Evolutionary conservation across 2,888 invertebrate species (phyloP).

Genomic region (Apodemia duryi): DNA sequence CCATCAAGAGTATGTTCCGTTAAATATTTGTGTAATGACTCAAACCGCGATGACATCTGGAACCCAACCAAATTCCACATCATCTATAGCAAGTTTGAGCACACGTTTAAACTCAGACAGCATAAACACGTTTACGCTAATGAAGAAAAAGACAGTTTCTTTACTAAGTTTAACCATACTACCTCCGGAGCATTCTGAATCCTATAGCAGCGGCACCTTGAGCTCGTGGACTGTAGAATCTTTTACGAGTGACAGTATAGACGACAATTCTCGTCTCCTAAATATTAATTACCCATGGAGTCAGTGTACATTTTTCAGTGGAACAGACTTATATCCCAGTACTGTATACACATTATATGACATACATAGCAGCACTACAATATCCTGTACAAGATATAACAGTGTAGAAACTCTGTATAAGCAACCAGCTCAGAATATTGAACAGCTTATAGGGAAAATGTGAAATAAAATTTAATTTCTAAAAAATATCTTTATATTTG

Average conservation of each 20-base stretch:
- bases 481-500: constrained; percentile 3
- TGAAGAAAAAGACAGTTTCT: neutral
- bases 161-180: constrained; percentile 1
- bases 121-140: constrained; percentile 27
- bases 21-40: neutral
- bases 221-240: constrained; percentile 49
- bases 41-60: constrained; percentile 32
- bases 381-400: neutral
- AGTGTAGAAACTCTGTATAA: neutral
- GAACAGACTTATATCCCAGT: constrained; percentile 45
- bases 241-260: constrained; percentile 35
- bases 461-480: neutral
- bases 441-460: neutral
- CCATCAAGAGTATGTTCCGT: neutral
- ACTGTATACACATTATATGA: constrained; percentile 36
- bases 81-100: constrained; percentile 32
- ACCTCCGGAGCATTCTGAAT: neutral
- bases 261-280: constrained; percentile 23
- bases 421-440: neutral
- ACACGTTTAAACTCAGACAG: constrained; percentile 23
- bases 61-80: constrained; percentile 25
- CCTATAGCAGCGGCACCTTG: constrained; percentile 23
- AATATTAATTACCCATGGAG: constrained; percentile 45
- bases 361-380: constrained; percentile 29
- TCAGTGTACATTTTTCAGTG: constrained; percentile 32